Conservation (phyloP, 2,888 invertebrate species). For the Drosophila setosimentum region DNA sequence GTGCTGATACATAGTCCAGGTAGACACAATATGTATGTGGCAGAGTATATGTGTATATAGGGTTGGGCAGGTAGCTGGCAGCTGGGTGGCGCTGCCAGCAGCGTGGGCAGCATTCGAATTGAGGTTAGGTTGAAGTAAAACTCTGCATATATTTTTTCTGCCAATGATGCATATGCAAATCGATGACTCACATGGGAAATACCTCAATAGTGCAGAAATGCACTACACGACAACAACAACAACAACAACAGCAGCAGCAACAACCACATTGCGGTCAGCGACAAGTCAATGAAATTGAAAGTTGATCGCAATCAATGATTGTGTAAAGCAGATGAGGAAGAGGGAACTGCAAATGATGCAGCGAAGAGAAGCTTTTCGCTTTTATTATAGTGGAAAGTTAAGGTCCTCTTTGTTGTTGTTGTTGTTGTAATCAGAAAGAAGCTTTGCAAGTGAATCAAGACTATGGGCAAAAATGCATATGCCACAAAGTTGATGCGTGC, state of each 20-base stretch:
- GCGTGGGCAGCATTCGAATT: constrained; percentile 48
- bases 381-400: constrained; percentile 23
- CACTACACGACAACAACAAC: constrained; percentile 27
- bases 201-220: constrained; percentile 52
- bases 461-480: constrained; percentile 15
- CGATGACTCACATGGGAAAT: constrained; percentile 75
- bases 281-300: constrained; percentile 73
- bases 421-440: constrained; percentile 20
- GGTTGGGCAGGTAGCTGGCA: constrained; percentile 65
- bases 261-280: constrained; percentile 7
- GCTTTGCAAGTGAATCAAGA: constrained; percentile 6
- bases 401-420: constrained; percentile 5
- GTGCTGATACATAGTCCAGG: constrained; percentile 75
- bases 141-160: constrained; percentile 18
- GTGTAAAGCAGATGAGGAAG: constrained; percentile 15
- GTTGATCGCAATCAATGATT: constrained; percentile 59
- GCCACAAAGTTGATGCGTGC: constrained; percentile 2
- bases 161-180: constrained; percentile 54
- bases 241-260: constrained; percentile 16
- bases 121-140: constrained; percentile 44
- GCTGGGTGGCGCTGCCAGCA: constrained; percentile 57
- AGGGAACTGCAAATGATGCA: constrained; percentile 16
- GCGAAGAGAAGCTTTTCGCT: constrained; percentile 22
- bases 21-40: constrained; percentile 45
- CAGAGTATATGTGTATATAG: constrained; percentile 29